A percentile compares a stretch with the other conserved stretches of the same genome.
These are phyloP conservation scores for Tipula helvola DNA, from an alignment of 2,888 invertebrate genomes.

Conservation along the genomic window DNA sequence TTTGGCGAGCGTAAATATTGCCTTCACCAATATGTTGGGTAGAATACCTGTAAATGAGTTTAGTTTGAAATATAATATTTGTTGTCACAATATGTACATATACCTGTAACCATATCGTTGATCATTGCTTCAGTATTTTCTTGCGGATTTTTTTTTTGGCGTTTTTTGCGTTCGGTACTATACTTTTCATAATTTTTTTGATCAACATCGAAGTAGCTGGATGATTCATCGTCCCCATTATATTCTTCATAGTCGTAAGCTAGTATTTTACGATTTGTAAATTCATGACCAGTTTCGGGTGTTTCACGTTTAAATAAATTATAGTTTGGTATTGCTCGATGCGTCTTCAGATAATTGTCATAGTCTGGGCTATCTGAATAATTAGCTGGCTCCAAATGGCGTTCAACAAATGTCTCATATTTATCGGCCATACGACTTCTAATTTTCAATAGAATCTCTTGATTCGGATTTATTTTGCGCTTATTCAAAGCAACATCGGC, in stretches of 20 bases:
- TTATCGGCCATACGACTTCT: background rate
- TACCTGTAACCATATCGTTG: background rate
- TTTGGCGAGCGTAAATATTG: background rate
- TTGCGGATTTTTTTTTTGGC: background rate
- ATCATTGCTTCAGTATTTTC: background rate
- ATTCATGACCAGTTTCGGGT: background rate
- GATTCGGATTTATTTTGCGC: background rate
- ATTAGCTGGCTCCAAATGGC: background rate
- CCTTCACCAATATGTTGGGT: background rate
- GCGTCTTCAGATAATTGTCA: background rate
- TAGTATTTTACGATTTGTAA: background rate
- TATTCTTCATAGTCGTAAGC: background rate
- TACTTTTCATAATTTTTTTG: background rate
- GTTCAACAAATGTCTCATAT: background rate
- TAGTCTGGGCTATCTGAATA: background rate
- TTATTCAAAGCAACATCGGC: background rate
- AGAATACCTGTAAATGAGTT: background rate
- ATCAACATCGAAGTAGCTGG: background rate
- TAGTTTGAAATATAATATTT: background rate
- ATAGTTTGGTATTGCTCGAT: background rate
- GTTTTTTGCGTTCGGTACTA: background rate
- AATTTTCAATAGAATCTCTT: background rate
- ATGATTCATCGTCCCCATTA: background rate
- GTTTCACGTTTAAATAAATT: slow-evolving; percentile 5
- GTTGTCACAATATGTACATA: background rate